Percentiles rank a stretch among this genome's conserved stretches.
These are phyloP conservation scores for Solen grandis DNA, from an alignment of 1,140 invertebrate species.

Conservation along the genomic window DNA sequence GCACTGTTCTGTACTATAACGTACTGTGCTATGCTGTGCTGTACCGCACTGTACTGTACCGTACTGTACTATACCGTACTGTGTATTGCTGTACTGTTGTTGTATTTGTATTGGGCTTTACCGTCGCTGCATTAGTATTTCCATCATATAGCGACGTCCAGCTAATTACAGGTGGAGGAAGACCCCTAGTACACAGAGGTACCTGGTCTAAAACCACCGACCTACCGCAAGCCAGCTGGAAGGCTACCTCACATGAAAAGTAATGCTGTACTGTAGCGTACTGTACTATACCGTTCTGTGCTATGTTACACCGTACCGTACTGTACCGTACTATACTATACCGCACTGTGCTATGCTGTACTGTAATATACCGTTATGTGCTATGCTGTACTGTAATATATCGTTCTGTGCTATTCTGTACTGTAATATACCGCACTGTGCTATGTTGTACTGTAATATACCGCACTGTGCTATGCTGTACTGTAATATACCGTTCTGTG, in stretches of 20 bases:
- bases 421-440: constrained; percentile 12
- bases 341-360: constrained; percentile 29
- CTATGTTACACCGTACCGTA: constrained; percentile 23
- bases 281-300: constrained; percentile 34
- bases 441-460: neutral
- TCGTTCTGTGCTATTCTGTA: constrained; percentile 25
- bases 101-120: neutral
- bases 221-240: neutral
- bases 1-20: constrained; percentile 23
- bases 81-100: neutral
- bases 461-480: constrained; percentile 40
- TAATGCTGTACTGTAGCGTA: constrained; percentile 46
- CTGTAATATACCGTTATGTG: constrained; percentile 29
- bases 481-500: constrained; percentile 20
- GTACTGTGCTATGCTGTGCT: constrained; percentile 41
- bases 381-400: constrained; percentile 34
- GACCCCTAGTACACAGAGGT: constrained; percentile 32
- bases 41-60: constrained; percentile 39
- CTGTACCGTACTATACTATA: constrained; percentile 28
- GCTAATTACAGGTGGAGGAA: constrained; percentile 7
- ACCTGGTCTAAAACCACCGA: no score
- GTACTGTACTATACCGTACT: constrained; percentile 32
- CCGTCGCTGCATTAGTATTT: constrained; percentile 22
- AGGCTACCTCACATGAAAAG: neutral
- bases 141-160: constrained; percentile 20